phyloP scores from a whole-genome alignment of 2,797 vertebrate genomes.

The Chrysocyon brachyurus region DNA sequence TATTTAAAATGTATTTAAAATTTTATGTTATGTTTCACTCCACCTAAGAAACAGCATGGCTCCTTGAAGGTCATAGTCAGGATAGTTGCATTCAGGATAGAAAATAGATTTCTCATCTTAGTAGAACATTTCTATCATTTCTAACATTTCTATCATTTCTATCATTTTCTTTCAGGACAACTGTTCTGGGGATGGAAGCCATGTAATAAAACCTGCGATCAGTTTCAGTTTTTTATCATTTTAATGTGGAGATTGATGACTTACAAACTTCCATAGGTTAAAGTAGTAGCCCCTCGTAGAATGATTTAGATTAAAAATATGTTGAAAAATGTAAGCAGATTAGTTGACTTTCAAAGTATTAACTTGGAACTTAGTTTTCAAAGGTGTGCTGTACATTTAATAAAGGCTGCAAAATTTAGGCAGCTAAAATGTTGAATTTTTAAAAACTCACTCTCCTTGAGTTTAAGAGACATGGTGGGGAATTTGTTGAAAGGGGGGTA shows the following conservation, averaged over 20 bases:
- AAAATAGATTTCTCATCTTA: constrained; percentile 65
- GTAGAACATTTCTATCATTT: constrained; percentile 59
- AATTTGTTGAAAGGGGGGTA: background rate
- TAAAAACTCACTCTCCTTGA: background rate
- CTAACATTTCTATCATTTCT: constrained; percentile 60
- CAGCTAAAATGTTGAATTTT: constrained; percentile 12
- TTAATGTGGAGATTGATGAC: constrained; percentile 72
- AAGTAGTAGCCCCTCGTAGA: constrained; percentile 53
- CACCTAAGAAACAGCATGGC: constrained; percentile 23
- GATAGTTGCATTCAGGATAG: constrained; percentile 8
- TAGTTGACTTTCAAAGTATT: background rate
- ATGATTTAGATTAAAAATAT: constrained; percentile 32
- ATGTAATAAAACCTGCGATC: constrained; percentile 78
- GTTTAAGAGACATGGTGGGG: background rate
- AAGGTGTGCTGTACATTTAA: constrained; percentile 43
- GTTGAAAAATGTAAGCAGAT: constrained; percentile 53
- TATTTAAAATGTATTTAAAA: constrained; percentile 58
- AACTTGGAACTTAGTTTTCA: constrained; percentile 49
- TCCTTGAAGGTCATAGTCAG: constrained; percentile 51
- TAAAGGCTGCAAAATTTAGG: background rate
- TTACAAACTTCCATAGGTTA: constrained; percentile 59
- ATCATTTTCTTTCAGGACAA: constrained; percentile 51
- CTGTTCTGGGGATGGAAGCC: constrained; percentile 66
- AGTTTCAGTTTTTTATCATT: constrained; percentile 77
- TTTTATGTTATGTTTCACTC: background rate